These are phyloP conservation scores for Phocides pigmalion DNA, from an alignment of 1,140 invertebrate species.

Conservation along the genomic window DNA sequence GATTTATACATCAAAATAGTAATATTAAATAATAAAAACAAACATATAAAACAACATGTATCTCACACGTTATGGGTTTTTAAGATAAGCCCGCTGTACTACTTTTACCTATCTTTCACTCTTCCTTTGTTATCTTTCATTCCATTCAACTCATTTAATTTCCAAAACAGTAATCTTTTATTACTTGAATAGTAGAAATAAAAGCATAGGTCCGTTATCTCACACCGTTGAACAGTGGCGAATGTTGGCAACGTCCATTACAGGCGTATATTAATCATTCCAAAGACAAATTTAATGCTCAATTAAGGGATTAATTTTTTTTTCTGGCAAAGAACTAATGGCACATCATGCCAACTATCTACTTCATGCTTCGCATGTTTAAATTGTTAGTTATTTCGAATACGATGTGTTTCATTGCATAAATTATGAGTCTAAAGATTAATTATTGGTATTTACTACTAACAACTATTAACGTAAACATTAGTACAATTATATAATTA, in stretches of 20 bases:
- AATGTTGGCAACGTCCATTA: constrained; percentile 34
- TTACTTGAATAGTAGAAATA: constrained; percentile 24
- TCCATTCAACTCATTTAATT: neutral
- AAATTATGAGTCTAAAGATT: too few relatives aligned
- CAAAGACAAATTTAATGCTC: constrained; percentile 37
- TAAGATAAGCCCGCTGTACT: too few relatives aligned
- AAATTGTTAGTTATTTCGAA: constrained; percentile 9
- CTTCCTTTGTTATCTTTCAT: neutral
- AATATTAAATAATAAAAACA: too few relatives aligned
- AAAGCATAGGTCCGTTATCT: constrained; percentile 24
- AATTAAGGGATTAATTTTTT: constrained; percentile 37
- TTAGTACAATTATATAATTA: too few relatives aligned
- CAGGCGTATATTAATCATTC: constrained; percentile 32
- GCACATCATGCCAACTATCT: constrained; percentile 33
- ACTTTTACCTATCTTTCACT: neutral
- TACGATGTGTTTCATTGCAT: neutral
- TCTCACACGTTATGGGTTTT: too few relatives aligned
- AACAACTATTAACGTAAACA: too few relatives aligned
- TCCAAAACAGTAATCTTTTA: constrained; percentile 21
- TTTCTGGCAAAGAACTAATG: constrained; percentile 35
- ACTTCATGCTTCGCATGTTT: neutral
- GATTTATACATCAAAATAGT: too few relatives aligned
- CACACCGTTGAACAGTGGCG: constrained; percentile 24
- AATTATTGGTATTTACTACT: too few relatives aligned
- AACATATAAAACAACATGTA: too few relatives aligned